Evolutionary conservation across 2,113 vertebrate species (phyloP).

Genomic region (Sander vitreus): DNA sequence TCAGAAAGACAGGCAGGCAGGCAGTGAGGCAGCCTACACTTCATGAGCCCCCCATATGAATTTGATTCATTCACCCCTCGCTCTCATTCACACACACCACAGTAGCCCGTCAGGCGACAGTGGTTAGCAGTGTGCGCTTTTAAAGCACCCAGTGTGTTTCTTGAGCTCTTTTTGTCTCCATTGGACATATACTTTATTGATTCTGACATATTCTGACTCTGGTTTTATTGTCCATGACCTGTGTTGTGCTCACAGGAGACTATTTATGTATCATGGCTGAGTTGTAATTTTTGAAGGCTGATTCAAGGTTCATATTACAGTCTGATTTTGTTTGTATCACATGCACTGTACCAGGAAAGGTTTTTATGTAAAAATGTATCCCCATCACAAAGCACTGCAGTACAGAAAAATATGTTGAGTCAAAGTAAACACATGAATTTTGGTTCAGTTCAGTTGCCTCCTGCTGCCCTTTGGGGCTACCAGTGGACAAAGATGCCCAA

Average conservation of each 20-base stretch:
- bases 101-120: constrained; percentile 42
- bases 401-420: not conserved
- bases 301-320: not conserved
- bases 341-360: not conserved
- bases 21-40: not conserved
- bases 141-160: constrained; percentile 25
- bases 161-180: constrained; percentile 19
- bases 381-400: not conserved
- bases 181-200: constrained; percentile 13
- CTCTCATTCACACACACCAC: constrained; percentile 13
- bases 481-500: not conserved
- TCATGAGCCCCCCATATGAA: constrained; percentile 16
- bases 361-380: not conserved
- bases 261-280: constrained; percentile 13
- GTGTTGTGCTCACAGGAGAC: not conserved
- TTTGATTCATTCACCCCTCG: constrained; percentile 36
- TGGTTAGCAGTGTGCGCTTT: constrained; percentile 42
- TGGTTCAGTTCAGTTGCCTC: not conserved
- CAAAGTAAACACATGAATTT: not conserved
- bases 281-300: constrained; percentile 3
- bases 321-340: not conserved
- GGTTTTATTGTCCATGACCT: not conserved
- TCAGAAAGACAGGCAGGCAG: not conserved
- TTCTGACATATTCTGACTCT: not conserved
- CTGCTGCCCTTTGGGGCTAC: not conserved